Conservation (phyloP, 2,113 vertebrate species). For the Peromyscus leucopus region DNA sequence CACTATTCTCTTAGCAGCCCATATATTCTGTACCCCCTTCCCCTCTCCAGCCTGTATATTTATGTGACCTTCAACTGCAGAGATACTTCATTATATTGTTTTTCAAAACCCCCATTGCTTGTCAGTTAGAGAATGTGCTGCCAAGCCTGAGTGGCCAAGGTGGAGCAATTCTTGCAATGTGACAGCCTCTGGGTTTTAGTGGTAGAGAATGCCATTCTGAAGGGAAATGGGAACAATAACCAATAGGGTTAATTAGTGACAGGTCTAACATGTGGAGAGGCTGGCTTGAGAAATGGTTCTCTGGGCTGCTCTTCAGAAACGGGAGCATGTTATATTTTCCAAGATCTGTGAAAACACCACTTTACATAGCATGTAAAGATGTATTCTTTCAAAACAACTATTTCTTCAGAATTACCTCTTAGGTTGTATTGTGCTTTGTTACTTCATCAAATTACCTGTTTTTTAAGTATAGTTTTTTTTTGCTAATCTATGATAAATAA, state of each 20-base stretch:
- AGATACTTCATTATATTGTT: not conserved
- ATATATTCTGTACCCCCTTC: not conserved
- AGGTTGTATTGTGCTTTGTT: not conserved
- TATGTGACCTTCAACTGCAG: not conserved
- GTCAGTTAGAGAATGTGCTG: not conserved
- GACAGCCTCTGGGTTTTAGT: not conserved
- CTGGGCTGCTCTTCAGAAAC: not conserved
- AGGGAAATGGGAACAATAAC: not conserved
- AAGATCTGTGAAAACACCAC: not conserved
- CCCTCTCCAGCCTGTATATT: not conserved
- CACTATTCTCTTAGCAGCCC: not conserved
- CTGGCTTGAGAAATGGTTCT: not conserved
- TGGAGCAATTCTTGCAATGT: not conserved
- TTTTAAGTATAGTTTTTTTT: not conserved
- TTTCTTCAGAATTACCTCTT: not conserved
- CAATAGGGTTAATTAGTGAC: conserved; percentile 1
- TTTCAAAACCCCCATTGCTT: not conserved
- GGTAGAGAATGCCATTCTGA: not conserved
- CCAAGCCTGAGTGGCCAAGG: not conserved
- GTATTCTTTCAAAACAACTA: not conserved
- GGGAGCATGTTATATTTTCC: not conserved
- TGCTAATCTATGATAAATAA: not conserved
- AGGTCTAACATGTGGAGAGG: not conserved
- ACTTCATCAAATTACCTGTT: not conserved
- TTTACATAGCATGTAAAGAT: not conserved